Percentiles rank a stretch among this genome's conserved stretches.
Conservation (phyloP, 2,113 vertebrate species). For the Stigmatopora argus region DNA sequence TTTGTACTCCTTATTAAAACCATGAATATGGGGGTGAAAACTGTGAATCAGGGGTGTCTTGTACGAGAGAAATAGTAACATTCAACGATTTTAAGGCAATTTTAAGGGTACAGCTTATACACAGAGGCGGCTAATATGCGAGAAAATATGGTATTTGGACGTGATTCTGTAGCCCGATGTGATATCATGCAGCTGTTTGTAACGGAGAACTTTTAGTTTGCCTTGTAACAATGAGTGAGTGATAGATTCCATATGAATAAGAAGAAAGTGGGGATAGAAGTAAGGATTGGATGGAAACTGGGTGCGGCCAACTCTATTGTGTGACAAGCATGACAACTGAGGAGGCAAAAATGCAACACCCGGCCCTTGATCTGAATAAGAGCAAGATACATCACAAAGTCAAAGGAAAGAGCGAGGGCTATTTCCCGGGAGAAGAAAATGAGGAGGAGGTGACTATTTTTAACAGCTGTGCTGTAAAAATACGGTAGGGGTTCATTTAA, state of each 20-base stretch:
- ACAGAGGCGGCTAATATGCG: no score
- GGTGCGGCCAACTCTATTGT: conserved; percentile 45
- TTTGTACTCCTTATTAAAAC: no score
- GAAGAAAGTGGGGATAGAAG: conserved; percentile 31
- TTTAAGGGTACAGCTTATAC: no score
- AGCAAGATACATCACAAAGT: conserved; percentile 62
- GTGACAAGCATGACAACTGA: conserved; percentile 54
- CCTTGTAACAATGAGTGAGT: conserved; percentile 45
- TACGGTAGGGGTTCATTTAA: conserved; percentile 34
- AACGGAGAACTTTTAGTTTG: conserved; percentile 43
- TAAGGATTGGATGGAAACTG: conserved; percentile 31
- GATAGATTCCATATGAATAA: conserved; percentile 59
- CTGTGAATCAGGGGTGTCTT: no score
- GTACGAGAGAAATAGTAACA: no score
- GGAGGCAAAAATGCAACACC: conserved; percentile 55
- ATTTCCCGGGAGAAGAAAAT: conserved; percentile 46
- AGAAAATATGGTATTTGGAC: no score
- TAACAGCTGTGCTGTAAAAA: conserved; percentile 40
- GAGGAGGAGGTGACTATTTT: conserved; percentile 49
- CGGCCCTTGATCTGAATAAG: conserved; percentile 66
- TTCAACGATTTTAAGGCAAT: no score
- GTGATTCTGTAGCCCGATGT: conserved; percentile 35
- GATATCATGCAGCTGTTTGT: conserved; percentile 37
- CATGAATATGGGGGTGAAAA: no score
- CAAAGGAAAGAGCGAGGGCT: conserved; percentile 55